A percentile compares a stretch with the other conserved stretches of the same genome.
Evolutionary conservation across 1,140 invertebrate species (phyloP).

Genomic region (Calliphora vicina): DNA sequence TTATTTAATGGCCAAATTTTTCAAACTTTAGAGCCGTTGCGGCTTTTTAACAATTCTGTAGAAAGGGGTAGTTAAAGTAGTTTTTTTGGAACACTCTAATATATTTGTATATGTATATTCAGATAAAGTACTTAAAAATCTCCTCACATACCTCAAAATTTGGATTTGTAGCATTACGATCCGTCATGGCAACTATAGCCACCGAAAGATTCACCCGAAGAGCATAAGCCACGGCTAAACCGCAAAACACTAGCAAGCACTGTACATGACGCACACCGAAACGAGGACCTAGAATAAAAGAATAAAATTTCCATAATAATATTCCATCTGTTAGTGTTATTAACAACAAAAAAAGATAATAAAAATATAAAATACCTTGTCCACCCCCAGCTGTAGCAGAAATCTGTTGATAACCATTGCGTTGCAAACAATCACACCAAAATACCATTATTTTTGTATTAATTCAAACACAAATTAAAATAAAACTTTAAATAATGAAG

Average conservation of each 20-base stretch:
- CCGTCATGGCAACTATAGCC: slow-evolving; percentile 66
- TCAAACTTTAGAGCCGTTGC: too few species aligned
- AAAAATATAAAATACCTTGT: slow-evolving; percentile 28
- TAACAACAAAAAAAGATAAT: not conserved
- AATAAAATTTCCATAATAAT: not conserved
- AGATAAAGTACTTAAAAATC: too few species aligned
- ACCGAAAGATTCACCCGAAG: slow-evolving; percentile 75
- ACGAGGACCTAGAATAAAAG: slow-evolving; percentile 47
- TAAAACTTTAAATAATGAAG: not conserved
- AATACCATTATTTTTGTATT: slow-evolving; percentile 46
- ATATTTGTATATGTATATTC: too few species aligned
- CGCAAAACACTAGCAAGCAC: slow-evolving; percentile 70
- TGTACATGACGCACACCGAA: slow-evolving; percentile 73
- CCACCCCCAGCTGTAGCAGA: slow-evolving; percentile 36
- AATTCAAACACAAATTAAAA: not conserved
- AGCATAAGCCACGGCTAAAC: slow-evolving; percentile 70
- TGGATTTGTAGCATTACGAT: slow-evolving; percentile 54
- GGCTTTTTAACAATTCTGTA: too few species aligned
- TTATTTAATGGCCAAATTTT: too few species aligned
- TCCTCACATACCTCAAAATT: slow-evolving; percentile 53
- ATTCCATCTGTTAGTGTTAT: not conserved
- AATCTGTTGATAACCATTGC: slow-evolving; percentile 53
- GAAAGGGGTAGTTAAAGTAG: too few species aligned
- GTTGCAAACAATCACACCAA: slow-evolving; percentile 50
- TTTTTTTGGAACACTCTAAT: too few species aligned